Percentiles rank a stretch among this genome's conserved stretches.
Conservation (phyloP, 2,888 invertebrate species). For the Gymnosoma rotundatum region DNA sequence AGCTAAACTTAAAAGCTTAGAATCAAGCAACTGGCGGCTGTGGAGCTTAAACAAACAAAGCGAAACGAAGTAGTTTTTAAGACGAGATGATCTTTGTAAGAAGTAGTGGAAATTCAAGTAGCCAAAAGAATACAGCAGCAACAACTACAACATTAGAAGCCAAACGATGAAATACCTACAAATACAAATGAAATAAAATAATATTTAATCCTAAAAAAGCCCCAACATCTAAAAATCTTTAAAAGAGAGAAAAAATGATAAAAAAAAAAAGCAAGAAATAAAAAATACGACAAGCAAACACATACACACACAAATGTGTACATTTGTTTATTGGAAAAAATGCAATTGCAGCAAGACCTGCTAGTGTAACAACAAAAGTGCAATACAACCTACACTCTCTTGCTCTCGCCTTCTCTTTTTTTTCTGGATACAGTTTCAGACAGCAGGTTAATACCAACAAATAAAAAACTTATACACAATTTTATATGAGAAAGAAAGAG, state of each 20-base stretch:
- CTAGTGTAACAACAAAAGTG: slow-evolving; percentile 23
- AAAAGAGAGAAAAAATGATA: slow-evolving; percentile 14
- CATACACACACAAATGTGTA: background rate
- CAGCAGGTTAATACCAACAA: slow-evolving; percentile 32
- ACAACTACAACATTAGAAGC: background rate
- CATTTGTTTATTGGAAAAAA: slow-evolving; percentile 17
- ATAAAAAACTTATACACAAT: background rate
- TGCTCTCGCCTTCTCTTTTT: background rate
- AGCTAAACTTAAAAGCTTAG: slow-evolving; percentile 57
- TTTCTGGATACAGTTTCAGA: background rate
- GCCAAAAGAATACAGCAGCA: slow-evolving; percentile 35
- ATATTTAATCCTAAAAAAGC: slow-evolving; percentile 1
- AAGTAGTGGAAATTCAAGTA: slow-evolving; percentile 42
- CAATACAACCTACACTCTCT: background rate
- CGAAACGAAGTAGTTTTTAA: slow-evolving; percentile 37
- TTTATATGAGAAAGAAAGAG: slow-evolving; percentile 18
- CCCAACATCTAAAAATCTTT: slow-evolving; percentile 20
- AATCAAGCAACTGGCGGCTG: slow-evolving; percentile 51
- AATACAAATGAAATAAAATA: background rate
- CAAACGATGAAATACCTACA: background rate
- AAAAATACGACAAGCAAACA: slow-evolving; percentile 3
- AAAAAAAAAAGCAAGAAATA: background rate
- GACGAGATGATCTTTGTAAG: slow-evolving; percentile 63
- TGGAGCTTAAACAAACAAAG: slow-evolving; percentile 34
- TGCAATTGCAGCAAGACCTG: slow-evolving; percentile 49